These are phyloP conservation scores for Drosophila kanekoi DNA, from an alignment of 2,888 invertebrate species.

Conservation along the genomic window DNA sequence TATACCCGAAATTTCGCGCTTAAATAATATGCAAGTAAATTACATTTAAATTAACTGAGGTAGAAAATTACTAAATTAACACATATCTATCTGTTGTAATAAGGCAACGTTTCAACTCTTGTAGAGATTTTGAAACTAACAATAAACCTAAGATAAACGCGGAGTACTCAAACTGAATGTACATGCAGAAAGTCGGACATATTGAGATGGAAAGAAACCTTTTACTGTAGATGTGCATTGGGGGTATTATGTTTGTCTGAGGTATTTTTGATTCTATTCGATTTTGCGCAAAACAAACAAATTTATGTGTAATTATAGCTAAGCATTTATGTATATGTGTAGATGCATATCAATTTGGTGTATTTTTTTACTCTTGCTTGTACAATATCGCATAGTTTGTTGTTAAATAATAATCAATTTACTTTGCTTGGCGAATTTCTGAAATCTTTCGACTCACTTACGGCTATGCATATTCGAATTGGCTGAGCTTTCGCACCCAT, in stretches of 20 bases:
- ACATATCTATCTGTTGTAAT: conserved; percentile 70
- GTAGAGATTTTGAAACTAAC: conserved; percentile 69
- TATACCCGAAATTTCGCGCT: conserved; percentile 53
- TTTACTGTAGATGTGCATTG: conserved; percentile 15
- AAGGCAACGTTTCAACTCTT: conserved; percentile 75
- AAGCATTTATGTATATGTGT: conserved; percentile 18
- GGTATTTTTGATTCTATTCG: conserved; percentile 72
- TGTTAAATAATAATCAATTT: conserved; percentile 44
- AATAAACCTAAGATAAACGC: conserved; percentile 65
- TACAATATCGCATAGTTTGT: conserved; percentile 26
- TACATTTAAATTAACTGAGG: conserved; percentile 77
- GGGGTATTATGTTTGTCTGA: conserved; percentile 38
- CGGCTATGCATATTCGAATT: conserved; percentile 31
- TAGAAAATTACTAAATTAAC: conserved; percentile 81
- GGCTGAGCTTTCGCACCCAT: conserved; percentile 42
- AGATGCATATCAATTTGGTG: conserved; percentile 21
- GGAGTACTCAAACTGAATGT: conserved; percentile 48
- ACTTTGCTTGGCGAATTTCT: conserved; percentile 46
- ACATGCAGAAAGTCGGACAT: conserved; percentile 39
- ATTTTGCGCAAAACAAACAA: conserved; percentile 40
- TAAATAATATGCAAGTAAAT: conserved; percentile 68
- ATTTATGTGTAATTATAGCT: conserved; percentile 31
- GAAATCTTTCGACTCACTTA: conserved; percentile 25
- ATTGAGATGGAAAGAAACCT: conserved; percentile 44
- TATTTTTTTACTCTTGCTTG: conserved; percentile 27